Base-by-base conservation (phyloP, 2,888 invertebrate species). In the Campoplex capitator region DNA sequence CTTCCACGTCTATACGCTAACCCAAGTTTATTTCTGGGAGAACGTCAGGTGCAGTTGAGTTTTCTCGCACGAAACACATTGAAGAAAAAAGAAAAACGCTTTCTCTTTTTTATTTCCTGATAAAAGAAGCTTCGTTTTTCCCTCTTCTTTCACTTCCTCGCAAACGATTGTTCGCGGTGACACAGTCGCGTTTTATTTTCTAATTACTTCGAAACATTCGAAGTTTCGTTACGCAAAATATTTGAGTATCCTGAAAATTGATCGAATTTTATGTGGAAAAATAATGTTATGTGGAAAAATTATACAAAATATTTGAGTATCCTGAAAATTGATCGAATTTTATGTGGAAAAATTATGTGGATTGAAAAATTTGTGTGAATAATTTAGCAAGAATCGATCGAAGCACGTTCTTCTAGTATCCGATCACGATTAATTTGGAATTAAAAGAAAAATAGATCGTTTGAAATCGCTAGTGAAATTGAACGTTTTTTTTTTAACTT, bases 31-130 rank as follows among this genome's bases (percentile, higher is more conserved):
- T 45, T 45, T 8, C 11, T 28, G 35, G 67, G 3, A 11, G 68
- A 23, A 42, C 23, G 11, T 68, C 38, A 23, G 3, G 23, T 23
- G 11, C 23, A 23, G 11, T 42, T 11, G 42, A 68, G 42, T 28
- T 68, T 23, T n/a, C 23, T n/a, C 11, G 11, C 38, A 45, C 13
- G 42, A 23, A 23, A 23, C 11, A 23, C 23, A 13, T 45, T 9
- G 45, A 28, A 1, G n/a, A 45, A 54, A 32, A 32, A 28, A 1
- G n/a, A 45, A 54, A 32, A 32, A 71, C 28, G n/a, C 28, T 71
- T 71, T 28, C 45, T 13, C 28, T 48, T 16, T 71, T 71, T 71
- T 71, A 1, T 51, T 71, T 71, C 35, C 71, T 68, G 68, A 42
- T 38, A 68, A n/a, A 42, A 68, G 32, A 70, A 45, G 45, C 42